Percentiles rank a stretch among this genome's conserved stretches.
Conservation (phyloP, 1,140 invertebrate genomes). For the Chlorops oryzae region DNA sequence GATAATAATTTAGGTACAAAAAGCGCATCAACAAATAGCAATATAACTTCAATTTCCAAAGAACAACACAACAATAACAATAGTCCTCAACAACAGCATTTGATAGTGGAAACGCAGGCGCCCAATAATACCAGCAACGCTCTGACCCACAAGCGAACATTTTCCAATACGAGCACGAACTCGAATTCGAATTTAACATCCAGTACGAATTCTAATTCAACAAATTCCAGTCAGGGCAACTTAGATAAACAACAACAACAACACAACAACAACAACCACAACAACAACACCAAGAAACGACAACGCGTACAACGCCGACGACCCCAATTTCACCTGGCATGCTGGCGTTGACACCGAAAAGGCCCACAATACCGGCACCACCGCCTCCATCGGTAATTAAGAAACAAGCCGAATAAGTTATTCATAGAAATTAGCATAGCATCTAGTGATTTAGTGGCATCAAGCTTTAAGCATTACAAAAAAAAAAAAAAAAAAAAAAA, state of each 20-base stretch:
- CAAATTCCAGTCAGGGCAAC: no score
- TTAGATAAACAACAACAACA: no score
- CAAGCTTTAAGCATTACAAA: no score
- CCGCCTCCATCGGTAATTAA: conserved; percentile 26
- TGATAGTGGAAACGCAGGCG: conserved; percentile 1
- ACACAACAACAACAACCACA: conserved; percentile 6
- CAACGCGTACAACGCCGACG: conserved; percentile 24
- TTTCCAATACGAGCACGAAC: not conserved
- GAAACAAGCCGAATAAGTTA: conserved; percentile 14
- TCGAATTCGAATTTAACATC: no score
- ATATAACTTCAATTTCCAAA: not conserved
- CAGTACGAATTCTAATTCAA: no score
- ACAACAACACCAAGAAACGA: not conserved
- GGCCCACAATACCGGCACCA: conserved; percentile 43
- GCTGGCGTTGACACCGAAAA: conserved; percentile 41
- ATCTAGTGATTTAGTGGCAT: no score
- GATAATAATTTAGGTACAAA: conserved; percentile 25
- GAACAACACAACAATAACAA: conserved; percentile 16
- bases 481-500: no score
- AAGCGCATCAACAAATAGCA: not conserved
- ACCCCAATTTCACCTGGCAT: conserved; percentile 41
- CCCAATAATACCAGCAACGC: not conserved
- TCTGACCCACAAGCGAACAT: no score
- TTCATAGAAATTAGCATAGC: no score
- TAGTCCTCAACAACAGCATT: conserved; percentile 23